A percentile compares a stretch with the other conserved stretches of the same genome.
Conservation (phyloP, 2,797 vertebrate genomes). For the Poecilia velifera region DNA sequence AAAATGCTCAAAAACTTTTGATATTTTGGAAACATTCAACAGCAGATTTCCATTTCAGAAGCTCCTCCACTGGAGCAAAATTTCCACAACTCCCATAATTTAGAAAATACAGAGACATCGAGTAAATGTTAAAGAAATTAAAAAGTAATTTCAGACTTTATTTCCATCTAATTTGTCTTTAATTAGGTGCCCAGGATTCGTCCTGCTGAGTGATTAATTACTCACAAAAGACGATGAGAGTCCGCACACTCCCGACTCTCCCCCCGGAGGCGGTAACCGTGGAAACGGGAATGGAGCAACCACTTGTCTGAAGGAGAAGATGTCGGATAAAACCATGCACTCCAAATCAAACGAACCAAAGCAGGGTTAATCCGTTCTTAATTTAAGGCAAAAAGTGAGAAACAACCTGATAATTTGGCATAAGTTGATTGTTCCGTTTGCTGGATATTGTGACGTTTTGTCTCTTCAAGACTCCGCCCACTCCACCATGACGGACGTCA, state of each 20-base stretch:
- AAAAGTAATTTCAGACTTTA: conserved; percentile 40
- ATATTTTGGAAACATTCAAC: background rate
- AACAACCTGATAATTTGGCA: background rate
- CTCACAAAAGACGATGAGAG: conserved; percentile 46
- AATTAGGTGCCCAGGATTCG: conserved; percentile 69
- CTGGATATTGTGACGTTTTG: background rate
- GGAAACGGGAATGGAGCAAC: conserved; percentile 42
- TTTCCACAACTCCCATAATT: background rate
- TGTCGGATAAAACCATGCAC: conserved; percentile 6
- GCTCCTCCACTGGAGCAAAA: background rate
- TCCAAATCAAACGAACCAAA: background rate
- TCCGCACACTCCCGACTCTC: background rate
- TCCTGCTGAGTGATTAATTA: conserved; percentile 70
- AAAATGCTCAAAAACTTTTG: background rate
- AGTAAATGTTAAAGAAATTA: background rate
- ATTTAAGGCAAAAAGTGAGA: background rate
- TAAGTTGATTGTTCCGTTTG: background rate
- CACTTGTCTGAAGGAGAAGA: conserved; percentile 24
- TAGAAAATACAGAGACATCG: background rate
- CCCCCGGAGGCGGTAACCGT: conserved; percentile 51
- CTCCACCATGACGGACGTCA: no score
- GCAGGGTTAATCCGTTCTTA: background rate
- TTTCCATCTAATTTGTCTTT: conserved; percentile 64
- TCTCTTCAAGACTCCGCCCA: no score
- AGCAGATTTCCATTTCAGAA: background rate